A percentile compares a stretch with the other conserved stretches of the same genome.
phyloP scores from a whole-genome alignment of 2,113 vertebrate species.

The Scomber scombrus region DNA sequence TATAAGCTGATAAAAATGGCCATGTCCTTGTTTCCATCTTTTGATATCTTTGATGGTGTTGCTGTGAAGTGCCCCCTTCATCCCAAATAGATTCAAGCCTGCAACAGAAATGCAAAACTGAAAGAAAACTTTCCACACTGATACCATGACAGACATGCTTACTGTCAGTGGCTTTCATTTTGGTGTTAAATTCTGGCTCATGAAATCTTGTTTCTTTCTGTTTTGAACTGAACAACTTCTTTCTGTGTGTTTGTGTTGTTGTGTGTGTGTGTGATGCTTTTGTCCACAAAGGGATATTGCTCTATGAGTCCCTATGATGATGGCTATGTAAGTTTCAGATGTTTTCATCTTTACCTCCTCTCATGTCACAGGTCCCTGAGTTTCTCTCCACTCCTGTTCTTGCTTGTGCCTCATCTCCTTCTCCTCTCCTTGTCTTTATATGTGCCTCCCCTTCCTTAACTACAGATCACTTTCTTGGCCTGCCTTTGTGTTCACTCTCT shows the following conservation, averaged over 20 bases:
- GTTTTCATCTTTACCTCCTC: constrained; percentile 80
- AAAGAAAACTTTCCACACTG: neutral
- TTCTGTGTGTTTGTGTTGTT: constrained; percentile 77
- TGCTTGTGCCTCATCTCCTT: constrained; percentile 60
- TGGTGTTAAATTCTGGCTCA: constrained; percentile 47
- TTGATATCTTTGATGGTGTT: neutral
- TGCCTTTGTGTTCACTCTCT: constrained; percentile 30
- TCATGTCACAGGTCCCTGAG: constrained; percentile 8
- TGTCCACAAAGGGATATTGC: constrained; percentile 91
- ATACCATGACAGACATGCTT: constrained; percentile 12
- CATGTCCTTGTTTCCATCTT: neutral
- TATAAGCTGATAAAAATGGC: neutral
- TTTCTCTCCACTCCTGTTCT: constrained; percentile 46
- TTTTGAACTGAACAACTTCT: constrained; percentile 73
- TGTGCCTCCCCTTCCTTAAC: constrained; percentile 49
- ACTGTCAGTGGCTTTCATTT: constrained; percentile 35
- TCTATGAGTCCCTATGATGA: constrained; percentile 94
- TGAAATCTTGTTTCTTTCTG: constrained; percentile 71
- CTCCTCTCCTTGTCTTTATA: constrained; percentile 28
- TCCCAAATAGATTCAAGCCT: too few species aligned
- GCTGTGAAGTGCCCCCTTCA: neutral
- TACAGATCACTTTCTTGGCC: constrained; percentile 22
- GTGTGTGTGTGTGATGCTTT: constrained; percentile 80
- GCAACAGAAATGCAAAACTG: neutral
- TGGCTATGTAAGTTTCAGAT: constrained; percentile 93